A percentile compares a stretch with the other conserved stretches of the same genome.
Evolutionary conservation across 2,888 invertebrate species (phyloP).

Genomic region (Thecocarcelia acutangulata): DNA sequence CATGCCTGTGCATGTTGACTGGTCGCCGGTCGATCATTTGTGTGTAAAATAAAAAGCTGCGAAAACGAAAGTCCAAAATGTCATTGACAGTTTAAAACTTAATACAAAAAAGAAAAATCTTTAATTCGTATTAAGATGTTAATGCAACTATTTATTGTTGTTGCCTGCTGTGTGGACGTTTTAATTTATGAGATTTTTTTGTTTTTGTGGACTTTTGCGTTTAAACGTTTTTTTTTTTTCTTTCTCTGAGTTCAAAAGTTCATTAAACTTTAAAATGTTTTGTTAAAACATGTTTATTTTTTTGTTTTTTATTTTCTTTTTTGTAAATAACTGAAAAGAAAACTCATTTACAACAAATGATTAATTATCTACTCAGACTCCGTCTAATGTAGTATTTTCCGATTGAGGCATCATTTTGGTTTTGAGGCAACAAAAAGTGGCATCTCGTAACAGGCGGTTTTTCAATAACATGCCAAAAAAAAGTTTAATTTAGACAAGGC

Average conservation of each 20-base stretch:
- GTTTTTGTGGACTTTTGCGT: not conserved
- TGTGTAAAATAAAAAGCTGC: constrained; percentile 21
- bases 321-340: constrained; percentile 1
- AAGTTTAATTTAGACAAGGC: too few relatives aligned
- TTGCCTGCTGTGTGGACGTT: not conserved
- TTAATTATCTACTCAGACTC: constrained; percentile 10
- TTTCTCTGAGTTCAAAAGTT: constrained; percentile 22
- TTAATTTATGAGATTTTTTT: constrained; percentile 28
- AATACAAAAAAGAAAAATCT: not conserved
- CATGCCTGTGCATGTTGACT: not conserved
- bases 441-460: too few relatives aligned
- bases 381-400: not conserved
- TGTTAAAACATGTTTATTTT: constrained; percentile 7
- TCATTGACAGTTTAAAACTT: constrained; percentile 58
- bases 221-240: not conserved
- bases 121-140: constrained; percentile 41
- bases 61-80: constrained; percentile 63
- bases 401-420: not conserved
- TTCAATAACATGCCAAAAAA: too few relatives aligned
- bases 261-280: constrained; percentile 26
- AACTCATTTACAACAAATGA: constrained; percentile 15
- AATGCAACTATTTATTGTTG: not conserved
- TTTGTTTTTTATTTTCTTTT: not conserved
- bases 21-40: constrained; percentile 12
- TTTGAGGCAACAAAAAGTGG: not conserved